These are phyloP conservation scores for Masnerella sp. DNA, from an alignment of 2,888 invertebrate genomes.

Conservation along the genomic window DNA sequence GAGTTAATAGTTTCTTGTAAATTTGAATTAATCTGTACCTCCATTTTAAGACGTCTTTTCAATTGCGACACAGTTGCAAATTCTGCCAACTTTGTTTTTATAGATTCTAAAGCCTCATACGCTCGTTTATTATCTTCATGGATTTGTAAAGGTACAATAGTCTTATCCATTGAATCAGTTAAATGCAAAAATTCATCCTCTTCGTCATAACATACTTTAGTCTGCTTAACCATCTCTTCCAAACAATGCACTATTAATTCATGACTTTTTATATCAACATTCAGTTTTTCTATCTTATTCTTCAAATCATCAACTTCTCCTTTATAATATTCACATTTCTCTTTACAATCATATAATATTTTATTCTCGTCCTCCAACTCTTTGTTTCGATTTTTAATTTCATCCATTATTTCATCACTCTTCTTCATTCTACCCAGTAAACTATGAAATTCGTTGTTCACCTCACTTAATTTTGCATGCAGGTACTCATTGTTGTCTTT, in stretches of 20 bases:
- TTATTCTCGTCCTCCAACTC: constrained; percentile 67
- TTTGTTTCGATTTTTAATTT: constrained; percentile 32
- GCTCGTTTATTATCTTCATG: constrained; percentile 79
- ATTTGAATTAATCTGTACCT: constrained; percentile 76
- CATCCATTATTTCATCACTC: constrained; percentile 36
- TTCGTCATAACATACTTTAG: constrained; percentile 67
- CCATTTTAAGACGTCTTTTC: constrained; percentile 80
- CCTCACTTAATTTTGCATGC: constrained; percentile 78
- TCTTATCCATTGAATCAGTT: constrained; percentile 14
- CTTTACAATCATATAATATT: constrained; percentile 74
- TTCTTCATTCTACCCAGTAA: constrained; percentile 33
- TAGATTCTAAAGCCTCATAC: constrained; percentile 79
- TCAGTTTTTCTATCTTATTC: constrained; percentile 74
- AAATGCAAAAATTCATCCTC: constrained; percentile 22
- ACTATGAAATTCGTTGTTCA: constrained; percentile 75
- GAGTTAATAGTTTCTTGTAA: constrained; percentile 24
- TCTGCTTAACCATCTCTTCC: constrained; percentile 80
- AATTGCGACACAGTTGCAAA: constrained; percentile 81
- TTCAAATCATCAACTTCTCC: constrained; percentile 80
- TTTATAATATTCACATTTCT: constrained; percentile 79
- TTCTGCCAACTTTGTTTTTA: constrained; percentile 79
- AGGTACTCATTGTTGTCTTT: constrained; percentile 75
- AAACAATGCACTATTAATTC: constrained; percentile 72
- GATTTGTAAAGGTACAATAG: constrained; percentile 7
- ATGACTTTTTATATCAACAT: constrained; percentile 79